Percentiles rank a stretch among this genome's conserved stretches.
Evolutionary conservation across 2,113 vertebrate species (phyloP).

Genomic region (Amblyornis subalaris): DNA sequence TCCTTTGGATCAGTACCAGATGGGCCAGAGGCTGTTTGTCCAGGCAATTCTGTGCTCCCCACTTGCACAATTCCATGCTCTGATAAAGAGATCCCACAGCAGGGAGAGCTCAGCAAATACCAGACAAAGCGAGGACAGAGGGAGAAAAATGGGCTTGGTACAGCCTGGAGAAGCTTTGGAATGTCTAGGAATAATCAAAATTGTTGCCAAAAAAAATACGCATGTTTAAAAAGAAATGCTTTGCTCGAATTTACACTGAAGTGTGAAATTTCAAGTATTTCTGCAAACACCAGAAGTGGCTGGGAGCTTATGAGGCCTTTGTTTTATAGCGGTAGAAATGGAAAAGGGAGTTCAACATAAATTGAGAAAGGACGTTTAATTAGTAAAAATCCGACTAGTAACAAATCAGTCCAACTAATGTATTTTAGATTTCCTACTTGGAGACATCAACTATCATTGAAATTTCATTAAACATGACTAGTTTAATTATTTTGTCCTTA

Average conservation of each 20-base stretch:
- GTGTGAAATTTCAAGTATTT: neutral
- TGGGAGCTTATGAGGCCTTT: neutral
- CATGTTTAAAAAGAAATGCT: neutral
- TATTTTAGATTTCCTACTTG: conserved; percentile 49
- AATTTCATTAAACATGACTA: conserved; percentile 61
- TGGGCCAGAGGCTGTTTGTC: neutral
- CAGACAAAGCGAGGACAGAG: neutral
- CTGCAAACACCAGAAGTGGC: neutral
- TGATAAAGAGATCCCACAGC: neutral
- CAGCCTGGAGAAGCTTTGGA: neutral
- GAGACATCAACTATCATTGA: conserved; percentile 48
- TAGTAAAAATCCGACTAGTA: conserved; percentile 30
- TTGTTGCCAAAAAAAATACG: neutral
- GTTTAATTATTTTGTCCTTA: conserved; percentile 67
- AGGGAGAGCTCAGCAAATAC: neutral
- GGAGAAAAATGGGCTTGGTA: neutral
- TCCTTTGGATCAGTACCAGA: neutral
- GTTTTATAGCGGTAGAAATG: conserved; percentile 15
- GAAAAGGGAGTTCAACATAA: conserved; percentile 2
- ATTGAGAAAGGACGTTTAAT: conserved; percentile 47
- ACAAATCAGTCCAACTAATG: conserved; percentile 54
- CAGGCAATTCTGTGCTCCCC: neutral
- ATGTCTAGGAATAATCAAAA: neutral
- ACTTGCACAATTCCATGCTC: neutral
- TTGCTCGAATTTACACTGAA: neutral